phyloP scores from a whole-genome alignment of 2,797 vertebrate genomes.

The Pangasius macronema region DNA sequence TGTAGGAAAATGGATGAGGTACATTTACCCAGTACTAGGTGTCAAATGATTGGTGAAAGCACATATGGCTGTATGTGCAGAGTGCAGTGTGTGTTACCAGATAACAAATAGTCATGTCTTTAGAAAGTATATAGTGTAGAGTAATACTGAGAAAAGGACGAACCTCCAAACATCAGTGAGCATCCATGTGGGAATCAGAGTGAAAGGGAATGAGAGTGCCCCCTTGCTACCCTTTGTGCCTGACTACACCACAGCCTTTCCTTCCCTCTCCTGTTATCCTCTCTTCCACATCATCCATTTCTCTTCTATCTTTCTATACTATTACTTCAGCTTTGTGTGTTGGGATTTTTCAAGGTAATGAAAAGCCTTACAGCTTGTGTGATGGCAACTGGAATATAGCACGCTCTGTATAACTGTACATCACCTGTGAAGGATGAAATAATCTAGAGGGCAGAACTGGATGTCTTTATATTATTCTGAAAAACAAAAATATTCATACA shows the following conservation, averaged over 20 bases:
- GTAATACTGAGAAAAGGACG: neutral
- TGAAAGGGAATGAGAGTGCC: conserved; percentile 12
- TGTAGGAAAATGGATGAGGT: neutral
- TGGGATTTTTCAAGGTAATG: neutral
- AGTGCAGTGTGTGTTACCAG: neutral
- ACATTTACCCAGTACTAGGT: neutral
- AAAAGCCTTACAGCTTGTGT: neutral
- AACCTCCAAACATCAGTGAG: neutral
- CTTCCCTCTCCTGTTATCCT: neutral
- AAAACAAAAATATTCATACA: neutral
- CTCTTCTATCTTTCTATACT: neutral
- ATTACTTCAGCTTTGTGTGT: neutral
- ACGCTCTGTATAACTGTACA: neutral
- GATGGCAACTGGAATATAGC: neutral
- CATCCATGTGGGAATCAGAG: neutral
- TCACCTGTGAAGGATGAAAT: conserved; percentile 10
- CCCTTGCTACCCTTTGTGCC: neutral
- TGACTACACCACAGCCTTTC: neutral
- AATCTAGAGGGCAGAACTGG: neutral
- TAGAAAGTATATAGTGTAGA: neutral
- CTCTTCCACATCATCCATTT: neutral
- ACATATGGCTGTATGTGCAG: neutral
- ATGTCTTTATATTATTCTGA: conserved; percentile 1
- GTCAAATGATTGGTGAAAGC: neutral
- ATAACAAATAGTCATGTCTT: neutral